A percentile compares a stretch with the other conserved stretches of the same genome.
Conservation (phyloP, 2,797 vertebrate genomes). For the Synaphobranchus kaupii region DNA sequence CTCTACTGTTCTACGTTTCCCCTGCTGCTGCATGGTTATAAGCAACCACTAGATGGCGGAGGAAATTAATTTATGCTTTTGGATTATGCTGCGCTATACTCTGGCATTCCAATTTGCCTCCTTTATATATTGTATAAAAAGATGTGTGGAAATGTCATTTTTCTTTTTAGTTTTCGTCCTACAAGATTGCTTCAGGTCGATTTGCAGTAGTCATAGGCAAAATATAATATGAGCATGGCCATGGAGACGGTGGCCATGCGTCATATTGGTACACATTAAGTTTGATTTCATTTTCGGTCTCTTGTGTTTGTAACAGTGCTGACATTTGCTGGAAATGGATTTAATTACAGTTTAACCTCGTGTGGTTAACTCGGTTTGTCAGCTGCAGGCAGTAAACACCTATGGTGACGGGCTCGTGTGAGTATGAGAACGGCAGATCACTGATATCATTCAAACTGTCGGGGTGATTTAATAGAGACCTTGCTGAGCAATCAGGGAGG, state of each 20-base stretch:
- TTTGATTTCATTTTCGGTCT: neutral
- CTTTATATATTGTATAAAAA: neutral
- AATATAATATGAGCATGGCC: neutral
- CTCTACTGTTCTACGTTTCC: neutral
- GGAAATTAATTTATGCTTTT: neutral
- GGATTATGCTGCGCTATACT: neutral
- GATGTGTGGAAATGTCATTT: neutral
- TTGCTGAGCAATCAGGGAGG: neutral
- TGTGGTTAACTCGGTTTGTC: neutral
- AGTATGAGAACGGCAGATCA: neutral
- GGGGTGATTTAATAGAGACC: conserved; percentile 13
- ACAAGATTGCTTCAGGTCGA: neutral
- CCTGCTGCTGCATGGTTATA: neutral
- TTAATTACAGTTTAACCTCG: neutral
- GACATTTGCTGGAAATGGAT: neutral
- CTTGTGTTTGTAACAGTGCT: neutral
- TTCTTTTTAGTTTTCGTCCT: neutral
- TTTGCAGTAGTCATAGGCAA: neutral
- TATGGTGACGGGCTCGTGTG: neutral
- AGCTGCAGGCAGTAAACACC: neutral
- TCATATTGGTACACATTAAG: neutral
- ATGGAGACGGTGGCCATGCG: too few relatives aligned
- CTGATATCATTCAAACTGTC: conserved; percentile 7
- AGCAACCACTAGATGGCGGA: neutral
- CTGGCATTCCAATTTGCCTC: neutral